Evolutionary conservation across 1,140 invertebrate genomes (phyloP).

Genomic region (Sarcophaga peregrina): DNA sequence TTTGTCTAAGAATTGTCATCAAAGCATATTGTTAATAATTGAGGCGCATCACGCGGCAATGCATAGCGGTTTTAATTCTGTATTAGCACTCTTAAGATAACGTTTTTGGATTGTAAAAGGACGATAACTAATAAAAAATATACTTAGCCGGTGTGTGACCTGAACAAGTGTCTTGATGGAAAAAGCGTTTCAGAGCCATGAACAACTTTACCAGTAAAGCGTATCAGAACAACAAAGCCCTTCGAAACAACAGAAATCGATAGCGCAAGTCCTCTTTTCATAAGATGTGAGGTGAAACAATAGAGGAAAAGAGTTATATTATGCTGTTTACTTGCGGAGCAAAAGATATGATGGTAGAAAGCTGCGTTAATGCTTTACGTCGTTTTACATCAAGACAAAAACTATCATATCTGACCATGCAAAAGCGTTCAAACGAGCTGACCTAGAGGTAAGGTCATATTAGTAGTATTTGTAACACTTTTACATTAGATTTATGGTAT

Average conservation of each 20-base stretch:
- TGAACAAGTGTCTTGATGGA: background rate
- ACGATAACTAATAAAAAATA: background rate
- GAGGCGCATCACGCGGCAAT: background rate
- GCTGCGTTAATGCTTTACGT: slow-evolving; percentile 16
- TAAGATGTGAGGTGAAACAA: background rate
- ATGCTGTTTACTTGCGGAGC: slow-evolving; percentile 32
- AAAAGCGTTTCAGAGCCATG: background rate
- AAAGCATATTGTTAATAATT: background rate
- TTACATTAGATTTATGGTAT: too few relatives aligned
- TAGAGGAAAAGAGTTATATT: background rate
- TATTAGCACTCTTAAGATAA: background rate
- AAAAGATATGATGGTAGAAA: background rate
- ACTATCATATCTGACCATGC: slow-evolving; percentile 31
- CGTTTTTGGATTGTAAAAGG: background rate
- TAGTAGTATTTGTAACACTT: background rate
- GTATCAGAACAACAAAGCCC: background rate
- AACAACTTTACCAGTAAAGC: slow-evolving; percentile 1
- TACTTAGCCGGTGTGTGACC: background rate
- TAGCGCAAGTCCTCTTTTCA: background rate
- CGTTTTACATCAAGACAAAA: background rate
- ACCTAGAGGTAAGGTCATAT: background rate
- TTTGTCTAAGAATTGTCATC: background rate
- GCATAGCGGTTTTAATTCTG: background rate
- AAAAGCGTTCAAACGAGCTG: slow-evolving; percentile 34
- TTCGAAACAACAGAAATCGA: slow-evolving; percentile 12